Evolutionary conservation across 2,797 vertebrate genomes (phyloP).

Genomic region (Megaceryle alcyon): DNA sequence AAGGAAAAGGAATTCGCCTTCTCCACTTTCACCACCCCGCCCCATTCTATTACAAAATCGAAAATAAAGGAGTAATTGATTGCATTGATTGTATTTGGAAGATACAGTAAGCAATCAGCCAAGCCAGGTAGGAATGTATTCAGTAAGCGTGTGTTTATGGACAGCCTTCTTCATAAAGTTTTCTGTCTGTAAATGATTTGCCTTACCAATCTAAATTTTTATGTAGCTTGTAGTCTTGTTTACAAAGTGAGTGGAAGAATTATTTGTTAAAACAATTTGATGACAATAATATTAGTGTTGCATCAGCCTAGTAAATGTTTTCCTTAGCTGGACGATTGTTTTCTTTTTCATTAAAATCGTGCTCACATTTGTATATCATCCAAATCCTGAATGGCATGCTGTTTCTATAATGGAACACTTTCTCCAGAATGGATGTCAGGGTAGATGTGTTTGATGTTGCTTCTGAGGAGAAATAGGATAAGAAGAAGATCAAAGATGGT

Average conservation of each 20-base stretch:
- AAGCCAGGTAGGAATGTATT: neutral
- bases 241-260: neutral
- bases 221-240: neutral
- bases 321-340: neutral
- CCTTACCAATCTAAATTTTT: neutral
- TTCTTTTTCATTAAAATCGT: neutral
- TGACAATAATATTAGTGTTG: neutral
- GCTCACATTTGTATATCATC: fast-evolving
- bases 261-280: neutral
- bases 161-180: neutral
- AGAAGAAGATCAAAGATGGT: neutral
- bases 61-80: neutral
- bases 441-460: neutral
- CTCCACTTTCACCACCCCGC: fast-evolving
- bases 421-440: neutral
- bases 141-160: neutral
- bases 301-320: neutral
- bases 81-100: neutral
- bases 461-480: neutral
- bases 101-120: neutral
- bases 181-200: neutral
- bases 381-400: neutral
- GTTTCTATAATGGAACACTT: neutral
- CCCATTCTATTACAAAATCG: neutral
- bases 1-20: neutral